Conservation (phyloP, 1,140 invertebrate genomes). For the Aleiodes sp. region DNA sequence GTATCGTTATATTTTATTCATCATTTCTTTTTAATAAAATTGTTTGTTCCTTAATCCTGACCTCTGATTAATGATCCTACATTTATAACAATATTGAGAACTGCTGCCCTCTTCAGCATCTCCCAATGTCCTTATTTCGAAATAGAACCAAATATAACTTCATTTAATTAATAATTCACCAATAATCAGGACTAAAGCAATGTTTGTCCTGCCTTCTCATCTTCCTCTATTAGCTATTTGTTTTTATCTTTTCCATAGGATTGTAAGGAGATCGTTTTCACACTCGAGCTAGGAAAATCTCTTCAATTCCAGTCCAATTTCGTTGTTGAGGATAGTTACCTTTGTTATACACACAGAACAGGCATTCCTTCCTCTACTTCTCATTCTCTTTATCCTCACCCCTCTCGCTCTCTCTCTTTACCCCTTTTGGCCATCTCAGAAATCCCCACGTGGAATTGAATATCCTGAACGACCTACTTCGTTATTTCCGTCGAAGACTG, state of each 20-base stretch:
- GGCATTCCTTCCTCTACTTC: conserved; percentile 3
- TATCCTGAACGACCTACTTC: conserved; percentile 36
- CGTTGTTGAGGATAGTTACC: conserved; percentile 21
- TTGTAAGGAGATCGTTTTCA: conserved; percentile 17
- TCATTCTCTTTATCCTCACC: too few relatives aligned
- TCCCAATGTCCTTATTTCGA: too few relatives aligned
- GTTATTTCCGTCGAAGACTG: conserved; percentile 36
- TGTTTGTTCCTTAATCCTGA: too few relatives aligned
- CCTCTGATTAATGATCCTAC: too few relatives aligned
- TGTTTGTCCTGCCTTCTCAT: neutral
- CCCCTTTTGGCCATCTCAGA: conserved; percentile 3
- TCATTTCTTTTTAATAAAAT: too few relatives aligned
- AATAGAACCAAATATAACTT: too few relatives aligned
- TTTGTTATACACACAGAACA: conserved; percentile 27
- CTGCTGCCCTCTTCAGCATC: too few relatives aligned
- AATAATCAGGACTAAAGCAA: conserved; percentile 7
- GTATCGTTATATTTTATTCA: too few relatives aligned
- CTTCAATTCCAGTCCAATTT: conserved; percentile 32
- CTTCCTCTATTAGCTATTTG: neutral
- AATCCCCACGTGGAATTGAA: conserved; percentile 33
- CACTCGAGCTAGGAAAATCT: conserved; percentile 14
- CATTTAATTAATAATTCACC: too few relatives aligned
- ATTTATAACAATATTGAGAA: too few relatives aligned
- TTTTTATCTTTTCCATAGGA: neutral
- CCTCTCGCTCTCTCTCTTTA: too few relatives aligned